phyloP scores from a whole-genome alignment of 2,888 invertebrate genomes.

The Sminthurinus aureus region DNA sequence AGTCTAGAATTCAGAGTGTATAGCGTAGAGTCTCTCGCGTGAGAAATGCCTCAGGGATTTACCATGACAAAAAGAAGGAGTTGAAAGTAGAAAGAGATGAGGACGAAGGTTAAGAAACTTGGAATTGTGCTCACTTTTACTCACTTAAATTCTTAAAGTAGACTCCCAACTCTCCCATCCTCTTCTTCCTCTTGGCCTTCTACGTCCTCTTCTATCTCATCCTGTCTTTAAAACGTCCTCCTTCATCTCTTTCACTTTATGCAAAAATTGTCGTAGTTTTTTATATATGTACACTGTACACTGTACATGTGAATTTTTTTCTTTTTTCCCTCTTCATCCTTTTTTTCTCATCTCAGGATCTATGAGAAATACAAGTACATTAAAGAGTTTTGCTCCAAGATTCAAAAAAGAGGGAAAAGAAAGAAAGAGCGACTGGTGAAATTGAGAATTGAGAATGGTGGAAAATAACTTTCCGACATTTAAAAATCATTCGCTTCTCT shows the following conservation, averaged over 20 bases:
- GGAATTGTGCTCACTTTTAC: conserved; percentile 27
- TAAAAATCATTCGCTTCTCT: conserved; percentile 36
- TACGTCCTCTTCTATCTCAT: not conserved
- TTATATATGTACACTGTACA: no score
- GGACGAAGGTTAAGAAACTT: conserved; percentile 5
- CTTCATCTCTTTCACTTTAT: not conserved
- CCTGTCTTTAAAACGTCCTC: not conserved
- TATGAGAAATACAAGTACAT: no score
- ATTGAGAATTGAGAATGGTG: not conserved
- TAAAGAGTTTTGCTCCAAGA: no score
- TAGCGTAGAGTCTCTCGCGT: not conserved
- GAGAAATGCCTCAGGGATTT: conserved; percentile 30
- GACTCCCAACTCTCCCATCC: not conserved
- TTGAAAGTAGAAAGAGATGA: no score
- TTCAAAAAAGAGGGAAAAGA: not conserved
- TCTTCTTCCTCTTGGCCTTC: conserved; percentile 9
- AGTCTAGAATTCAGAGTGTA: not conserved
- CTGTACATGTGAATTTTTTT: not conserved
- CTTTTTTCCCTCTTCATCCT: not conserved
- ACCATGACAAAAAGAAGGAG: conserved; percentile 16
- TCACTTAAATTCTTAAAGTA: conserved; percentile 29
- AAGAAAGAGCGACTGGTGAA: not conserved
- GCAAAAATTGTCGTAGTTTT: not conserved
- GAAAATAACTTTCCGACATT: conserved; percentile 23
- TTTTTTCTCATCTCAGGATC: not conserved